Percentiles rank a stretch among this genome's conserved stretches.
Conservation (phyloP, 1,140 invertebrate species). For the Lordiphosa clarofinis region DNA sequence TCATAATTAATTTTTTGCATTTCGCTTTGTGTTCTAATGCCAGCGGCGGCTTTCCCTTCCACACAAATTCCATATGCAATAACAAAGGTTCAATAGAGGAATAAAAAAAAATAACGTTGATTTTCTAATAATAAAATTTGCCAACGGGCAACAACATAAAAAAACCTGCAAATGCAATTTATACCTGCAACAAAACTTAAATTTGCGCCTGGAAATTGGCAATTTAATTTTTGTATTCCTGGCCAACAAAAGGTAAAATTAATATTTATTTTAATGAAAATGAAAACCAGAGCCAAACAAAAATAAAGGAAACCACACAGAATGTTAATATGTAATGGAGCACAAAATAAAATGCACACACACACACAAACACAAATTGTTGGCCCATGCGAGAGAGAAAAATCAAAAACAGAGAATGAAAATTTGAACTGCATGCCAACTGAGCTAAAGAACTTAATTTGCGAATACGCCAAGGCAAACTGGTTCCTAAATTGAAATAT, state of each 20-base stretch:
- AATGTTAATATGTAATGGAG: constrained; percentile 35
- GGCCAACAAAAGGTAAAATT: constrained; percentile 41
- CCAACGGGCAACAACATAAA: constrained; percentile 23
- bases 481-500: background rate
- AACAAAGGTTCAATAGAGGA: constrained; percentile 32
- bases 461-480: constrained; percentile 3
- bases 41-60: constrained; percentile 23
- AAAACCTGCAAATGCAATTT: constrained; percentile 36
- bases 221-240: constrained; percentile 28
- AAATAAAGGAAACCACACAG: constrained; percentile 2
- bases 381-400: background rate
- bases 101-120: constrained; percentile 37
- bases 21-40: constrained; percentile 53
- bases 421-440: constrained; percentile 14
- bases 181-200: background rate
- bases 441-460: constrained; percentile 25
- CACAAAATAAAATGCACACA: background rate
- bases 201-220: constrained; percentile 24
- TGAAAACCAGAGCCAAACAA: constrained; percentile 33
- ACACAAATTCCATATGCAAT: constrained; percentile 43
- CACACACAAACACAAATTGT: background rate
- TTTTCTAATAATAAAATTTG: constrained; percentile 63
- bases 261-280: constrained; percentile 63
- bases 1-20: constrained; percentile 65
- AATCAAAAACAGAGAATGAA: constrained; percentile 3